Conservation (phyloP, 2,113 vertebrate genomes). For the Heterotis niloticus region DNA sequence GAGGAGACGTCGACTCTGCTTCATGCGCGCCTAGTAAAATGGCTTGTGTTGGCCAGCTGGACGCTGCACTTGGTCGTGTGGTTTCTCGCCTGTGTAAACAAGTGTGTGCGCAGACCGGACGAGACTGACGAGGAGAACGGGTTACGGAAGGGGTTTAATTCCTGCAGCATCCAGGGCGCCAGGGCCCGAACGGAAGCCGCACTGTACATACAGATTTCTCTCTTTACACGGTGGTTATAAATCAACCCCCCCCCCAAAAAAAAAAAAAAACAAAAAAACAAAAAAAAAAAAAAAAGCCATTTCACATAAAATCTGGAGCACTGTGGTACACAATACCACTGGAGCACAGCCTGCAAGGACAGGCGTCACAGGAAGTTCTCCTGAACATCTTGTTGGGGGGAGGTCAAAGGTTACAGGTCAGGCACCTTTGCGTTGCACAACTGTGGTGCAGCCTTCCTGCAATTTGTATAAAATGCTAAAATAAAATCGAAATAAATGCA, state of each 20-base stretch:
- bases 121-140: neutral
- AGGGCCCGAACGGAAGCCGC: conserved; percentile 58
- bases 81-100: too few species aligned
- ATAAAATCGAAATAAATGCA: conserved; percentile 71
- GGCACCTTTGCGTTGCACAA: neutral
- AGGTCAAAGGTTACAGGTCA: conserved; percentile 1
- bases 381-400: neutral
- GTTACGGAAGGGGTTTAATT: conserved; percentile 58
- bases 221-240: conserved; percentile 46
- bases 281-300: conserved; percentile 13
- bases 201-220: conserved; percentile 56
- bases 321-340: conserved; percentile 32
- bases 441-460: conserved; percentile 21
- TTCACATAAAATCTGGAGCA: conserved; percentile 4
- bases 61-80: too few species aligned
- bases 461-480: conserved; percentile 51
- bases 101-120: neutral
- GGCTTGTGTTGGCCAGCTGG: too few species aligned
- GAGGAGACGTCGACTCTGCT: too few species aligned
- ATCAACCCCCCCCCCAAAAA: conserved; percentile 34
- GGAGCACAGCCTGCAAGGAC: neutral
- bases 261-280: too few species aligned
- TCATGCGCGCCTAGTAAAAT: too few species aligned
- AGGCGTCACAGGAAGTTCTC: neutral
- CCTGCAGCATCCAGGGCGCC: conserved; percentile 38